Evolutionary conservation across 2,888 invertebrate species (phyloP), one percentile per base, ranked within the genome.

Genomic region (Ypsolopha sequella): DNA sequence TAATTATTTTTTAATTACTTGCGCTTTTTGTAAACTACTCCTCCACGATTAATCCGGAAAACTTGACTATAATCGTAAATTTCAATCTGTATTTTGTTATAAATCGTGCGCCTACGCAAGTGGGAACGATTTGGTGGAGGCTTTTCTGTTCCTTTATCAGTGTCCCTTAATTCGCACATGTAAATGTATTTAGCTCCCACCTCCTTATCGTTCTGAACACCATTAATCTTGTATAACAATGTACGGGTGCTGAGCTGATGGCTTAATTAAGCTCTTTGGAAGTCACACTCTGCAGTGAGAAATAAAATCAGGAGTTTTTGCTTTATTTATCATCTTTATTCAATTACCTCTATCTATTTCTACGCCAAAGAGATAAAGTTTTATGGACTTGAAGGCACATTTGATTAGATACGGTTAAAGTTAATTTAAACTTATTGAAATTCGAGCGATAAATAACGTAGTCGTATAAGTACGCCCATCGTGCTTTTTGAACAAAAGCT

Each of bases 171-270:
- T 84, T 82, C 76, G 76, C 85, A 84, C 82, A 85, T 82, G 84
- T 82, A 80, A 85, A 85, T 80, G 81, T 82, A 85, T 85, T 86
- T 82, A 81, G 77, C 80, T 79, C 76, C 80, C 80, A 80, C 76
- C 73, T 73, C 63, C 73, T 85, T 85, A 85, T 85, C 85, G 71
- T 60, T 55, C 60, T 51, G 73, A 73, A 81, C 84, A 81, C 80
- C 79, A 85, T 85, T 84, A 80, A 86, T 85, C 85, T 84, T 80
- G 81, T 86, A 80, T 76, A 82, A 82, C 84, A 84, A 84, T 82
- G 77, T 79, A 71, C 73, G 62, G 66, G 62, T 67, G 66, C 67
- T 69, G 69, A 68, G 66, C 65, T 73, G 73, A 80, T 69, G 74
- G 66, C 80, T 84, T 84, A 84, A 86, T 86, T 82, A 80, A 79